A percentile compares a stretch with the other conserved stretches of the same genome.
phyloP scores from a whole-genome alignment of 2,888 invertebrate genomes.

The Deilephila elpenor region DNA sequence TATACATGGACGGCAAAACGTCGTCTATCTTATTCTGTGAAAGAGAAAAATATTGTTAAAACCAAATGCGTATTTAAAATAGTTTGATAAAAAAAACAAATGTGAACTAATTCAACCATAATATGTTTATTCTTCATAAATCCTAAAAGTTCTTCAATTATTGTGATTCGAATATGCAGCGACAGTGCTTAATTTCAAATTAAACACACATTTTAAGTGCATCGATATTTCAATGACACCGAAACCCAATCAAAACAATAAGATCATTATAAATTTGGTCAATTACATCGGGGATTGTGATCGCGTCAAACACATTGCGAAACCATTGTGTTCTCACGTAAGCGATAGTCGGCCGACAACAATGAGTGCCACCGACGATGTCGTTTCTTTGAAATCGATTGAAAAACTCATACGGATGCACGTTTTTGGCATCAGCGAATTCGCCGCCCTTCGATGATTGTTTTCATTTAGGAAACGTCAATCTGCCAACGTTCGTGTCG shows the following conservation, averaged over 20 bases:
- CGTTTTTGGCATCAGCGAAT: slow-evolving; percentile 82
- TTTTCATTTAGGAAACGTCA: slow-evolving; percentile 61
- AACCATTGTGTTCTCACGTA: slow-evolving; percentile 82
- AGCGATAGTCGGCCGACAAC: slow-evolving; percentile 76
- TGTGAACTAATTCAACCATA: no score
- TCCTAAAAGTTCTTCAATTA: no score
- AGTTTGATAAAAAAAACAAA: no score
- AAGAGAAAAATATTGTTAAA: slow-evolving; percentile 44
- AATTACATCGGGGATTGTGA: slow-evolving; percentile 59
- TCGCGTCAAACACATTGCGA: slow-evolving; percentile 62
- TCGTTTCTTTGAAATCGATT: slow-evolving; percentile 79
- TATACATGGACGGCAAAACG: slow-evolving; percentile 85
- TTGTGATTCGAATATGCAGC: no score
- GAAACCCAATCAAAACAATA: slow-evolving; percentile 30
- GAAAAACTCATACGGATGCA: slow-evolving; percentile 82
- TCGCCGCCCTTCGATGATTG: slow-evolving; percentile 71
- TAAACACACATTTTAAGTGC: neutral
- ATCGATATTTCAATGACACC: neutral
- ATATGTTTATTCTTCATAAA: no score
- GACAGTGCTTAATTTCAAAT: no score
- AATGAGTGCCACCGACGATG: slow-evolving; percentile 82
- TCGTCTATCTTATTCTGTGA: slow-evolving; percentile 66
- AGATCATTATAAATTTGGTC: slow-evolving; percentile 62
- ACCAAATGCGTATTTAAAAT: neutral
- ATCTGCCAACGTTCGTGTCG: slow-evolving; percentile 49